A percentile compares a stretch with the other conserved stretches of the same genome.
Evolutionary conservation across 2,113 vertebrate genomes (phyloP).

Genomic region (Austrofundulus limnaeus): DNA sequence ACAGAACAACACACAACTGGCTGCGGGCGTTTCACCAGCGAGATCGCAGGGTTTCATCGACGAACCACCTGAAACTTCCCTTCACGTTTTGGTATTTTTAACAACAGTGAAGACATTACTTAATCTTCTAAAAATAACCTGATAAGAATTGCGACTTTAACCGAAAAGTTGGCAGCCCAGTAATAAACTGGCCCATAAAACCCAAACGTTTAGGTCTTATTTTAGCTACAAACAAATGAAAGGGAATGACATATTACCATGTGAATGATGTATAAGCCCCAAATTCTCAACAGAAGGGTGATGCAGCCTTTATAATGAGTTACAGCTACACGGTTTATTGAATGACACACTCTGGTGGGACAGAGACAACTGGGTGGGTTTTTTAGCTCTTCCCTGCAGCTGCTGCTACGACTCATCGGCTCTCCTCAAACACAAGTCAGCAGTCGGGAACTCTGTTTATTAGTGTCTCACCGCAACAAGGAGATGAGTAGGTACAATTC

Average conservation of each 20-base stretch:
- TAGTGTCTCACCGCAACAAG: slow-evolving; percentile 68
- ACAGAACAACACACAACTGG: slow-evolving; percentile 34
- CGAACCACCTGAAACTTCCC: slow-evolving; percentile 27
- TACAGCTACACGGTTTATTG: background rate
- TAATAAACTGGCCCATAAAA: background rate
- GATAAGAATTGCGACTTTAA: background rate
- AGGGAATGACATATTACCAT: background rate
- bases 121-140: slow-evolving; percentile 35
- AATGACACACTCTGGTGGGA: slow-evolving; percentile 42
- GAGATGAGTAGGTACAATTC: slow-evolving; percentile 59
- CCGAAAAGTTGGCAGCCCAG: background rate
- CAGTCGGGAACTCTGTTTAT: slow-evolving; percentile 64
- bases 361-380: slow-evolving; percentile 47
- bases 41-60: slow-evolving; percentile 43
- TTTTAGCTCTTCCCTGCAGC: slow-evolving; percentile 29
- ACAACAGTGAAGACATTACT: background rate
- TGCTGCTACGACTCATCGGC: slow-evolving; percentile 48
- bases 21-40: slow-evolving; percentile 35
- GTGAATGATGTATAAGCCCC: slow-evolving; percentile 15
- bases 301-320: background rate
- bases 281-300: slow-evolving; percentile 12
- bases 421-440: slow-evolving; percentile 46
- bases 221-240: slow-evolving; percentile 2
- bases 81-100: slow-evolving; percentile 38
- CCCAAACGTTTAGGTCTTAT: slow-evolving; percentile 1